Evolutionary conservation across 2,113 vertebrate genomes (phyloP).

Genomic region (Lota lota): DNA sequence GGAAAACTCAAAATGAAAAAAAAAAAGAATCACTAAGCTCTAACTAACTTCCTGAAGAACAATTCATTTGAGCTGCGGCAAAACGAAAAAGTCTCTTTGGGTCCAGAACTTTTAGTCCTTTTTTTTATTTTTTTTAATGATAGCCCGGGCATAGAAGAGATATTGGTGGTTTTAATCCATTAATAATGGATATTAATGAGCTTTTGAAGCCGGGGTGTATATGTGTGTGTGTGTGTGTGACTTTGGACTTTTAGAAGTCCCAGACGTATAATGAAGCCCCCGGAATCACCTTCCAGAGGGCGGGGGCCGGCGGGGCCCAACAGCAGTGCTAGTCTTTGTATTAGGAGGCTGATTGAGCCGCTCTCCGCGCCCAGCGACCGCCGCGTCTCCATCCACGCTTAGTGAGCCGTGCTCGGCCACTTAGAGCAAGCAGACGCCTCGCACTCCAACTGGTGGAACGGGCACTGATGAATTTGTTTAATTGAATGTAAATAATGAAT

Average conservation of each 20-base stretch:
- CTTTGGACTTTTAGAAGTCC: constrained; percentile 61
- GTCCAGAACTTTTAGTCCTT: constrained; percentile 59
- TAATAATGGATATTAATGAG: constrained; percentile 77
- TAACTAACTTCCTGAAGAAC: constrained; percentile 27
- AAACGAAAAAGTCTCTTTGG: constrained; percentile 54
- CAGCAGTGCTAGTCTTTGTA: constrained; percentile 70
- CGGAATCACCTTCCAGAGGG: constrained; percentile 75
- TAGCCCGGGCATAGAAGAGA: constrained; percentile 65
- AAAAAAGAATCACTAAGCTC: constrained; percentile 32
- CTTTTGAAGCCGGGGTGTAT: constrained; percentile 57
- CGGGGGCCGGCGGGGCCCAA: constrained; percentile 37
- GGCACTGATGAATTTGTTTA: constrained; percentile 78
- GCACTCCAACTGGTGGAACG: constrained; percentile 35
- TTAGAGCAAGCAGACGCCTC: constrained; percentile 57
- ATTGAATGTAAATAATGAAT: constrained; percentile 85
- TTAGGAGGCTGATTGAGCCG: constrained; percentile 72
- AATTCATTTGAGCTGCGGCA: constrained; percentile 38
- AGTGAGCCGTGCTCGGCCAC: constrained; percentile 30
- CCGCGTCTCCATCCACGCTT: constrained; percentile 10
- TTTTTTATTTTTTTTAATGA: constrained; percentile 48
- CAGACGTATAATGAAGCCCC: constrained; percentile 65
- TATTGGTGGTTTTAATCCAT: constrained; percentile 73
- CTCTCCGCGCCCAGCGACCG: not conserved
- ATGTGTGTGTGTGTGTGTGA: not conserved
- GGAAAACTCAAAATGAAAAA: constrained; percentile 42